Evolutionary conservation across 1,140 invertebrate species (phyloP), one percentile per base, ranked within the genome.

Genomic region (Microplitis demolitor): DNA sequence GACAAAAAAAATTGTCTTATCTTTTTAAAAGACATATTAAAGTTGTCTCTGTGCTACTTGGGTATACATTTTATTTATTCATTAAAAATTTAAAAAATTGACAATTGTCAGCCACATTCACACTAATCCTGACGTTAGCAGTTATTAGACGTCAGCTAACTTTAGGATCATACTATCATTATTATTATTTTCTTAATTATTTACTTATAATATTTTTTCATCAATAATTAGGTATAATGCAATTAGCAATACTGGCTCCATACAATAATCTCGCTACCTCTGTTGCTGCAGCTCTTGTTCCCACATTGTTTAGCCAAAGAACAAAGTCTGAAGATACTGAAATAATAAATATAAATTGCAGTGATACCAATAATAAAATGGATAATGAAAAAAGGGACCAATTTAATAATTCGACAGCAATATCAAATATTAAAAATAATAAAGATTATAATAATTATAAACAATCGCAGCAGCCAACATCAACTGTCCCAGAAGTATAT

Each of bases 201-300:
- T 54, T 13, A 14, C 5, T 6, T 2, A 0, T 4, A 6, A 54
- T 24, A 58, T 58, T 58, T 11, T 31, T 0, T 58, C 3, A 54
- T 63, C 50, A 71, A 50, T 74, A 62, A 73, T 24, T 78, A 90
- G 89, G 89, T 71, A 89, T 90, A 72, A 88, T 90, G 85, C 89
- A 90, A 79, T 80, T 90, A 60, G 88, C 89, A 16, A 87, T 89
- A 80, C 81, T 90, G 74, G 89, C 89, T 24, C 89, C 89, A 45
- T 89, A 89, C 76, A 89, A 87, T 79, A 90, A 90, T 78, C 82
- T 91, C 69, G 89, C 90, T 9, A 87, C 88, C 3, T 89, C 89
- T 0, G 88, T 91, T 51, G 87, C 89, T 8, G 88, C 90, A 11
- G 89, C 89, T 3, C 78, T 90, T 0, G 87, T 90, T 16, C 89